A percentile compares a stretch with the other conserved stretches of the same genome.
These are phyloP conservation scores for Cichladusa arquata DNA, from an alignment of 2,113 vertebrate species.

Conservation along the genomic window DNA sequence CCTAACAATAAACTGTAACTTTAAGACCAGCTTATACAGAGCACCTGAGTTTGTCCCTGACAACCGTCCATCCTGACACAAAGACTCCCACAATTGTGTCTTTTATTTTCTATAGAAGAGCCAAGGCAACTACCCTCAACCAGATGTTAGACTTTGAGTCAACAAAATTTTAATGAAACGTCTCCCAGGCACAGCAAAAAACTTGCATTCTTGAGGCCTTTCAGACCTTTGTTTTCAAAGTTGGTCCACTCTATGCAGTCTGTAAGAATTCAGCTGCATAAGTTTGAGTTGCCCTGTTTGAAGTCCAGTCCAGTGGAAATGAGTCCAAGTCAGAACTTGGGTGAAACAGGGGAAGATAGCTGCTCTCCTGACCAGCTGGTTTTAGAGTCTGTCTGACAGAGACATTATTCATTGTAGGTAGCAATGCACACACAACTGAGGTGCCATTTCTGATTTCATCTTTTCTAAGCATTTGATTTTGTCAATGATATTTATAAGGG, in stretches of 20 bases:
- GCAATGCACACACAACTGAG: neutral
- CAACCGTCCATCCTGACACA: no score
- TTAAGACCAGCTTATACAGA: no score
- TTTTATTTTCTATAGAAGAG: neutral
- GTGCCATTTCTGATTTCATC: neutral
- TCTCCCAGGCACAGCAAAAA: neutral
- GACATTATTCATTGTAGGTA: neutral
- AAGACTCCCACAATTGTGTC: neutral
- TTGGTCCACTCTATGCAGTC: neutral
- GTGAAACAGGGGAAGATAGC: neutral
- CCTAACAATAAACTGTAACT: no score
- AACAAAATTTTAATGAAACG: accelerated
- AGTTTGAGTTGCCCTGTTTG: neutral
- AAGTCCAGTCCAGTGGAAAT: neutral
- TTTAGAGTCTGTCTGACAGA: neutral
- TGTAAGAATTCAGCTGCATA: neutral
- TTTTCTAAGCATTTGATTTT: neutral
- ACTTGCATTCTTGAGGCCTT: neutral
- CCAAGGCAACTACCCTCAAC: accelerated
- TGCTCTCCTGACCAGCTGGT: neutral
- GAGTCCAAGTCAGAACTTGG: neutral
- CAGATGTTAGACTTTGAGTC: neutral
- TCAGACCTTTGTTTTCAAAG: neutral
- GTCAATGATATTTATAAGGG: neutral
- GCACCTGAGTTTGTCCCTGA: no score